Evolutionary conservation across 2,888 invertebrate species (phyloP), one percentile per base, ranked within the genome.

Genomic region (Drepanosiphum platanoidis): DNA sequence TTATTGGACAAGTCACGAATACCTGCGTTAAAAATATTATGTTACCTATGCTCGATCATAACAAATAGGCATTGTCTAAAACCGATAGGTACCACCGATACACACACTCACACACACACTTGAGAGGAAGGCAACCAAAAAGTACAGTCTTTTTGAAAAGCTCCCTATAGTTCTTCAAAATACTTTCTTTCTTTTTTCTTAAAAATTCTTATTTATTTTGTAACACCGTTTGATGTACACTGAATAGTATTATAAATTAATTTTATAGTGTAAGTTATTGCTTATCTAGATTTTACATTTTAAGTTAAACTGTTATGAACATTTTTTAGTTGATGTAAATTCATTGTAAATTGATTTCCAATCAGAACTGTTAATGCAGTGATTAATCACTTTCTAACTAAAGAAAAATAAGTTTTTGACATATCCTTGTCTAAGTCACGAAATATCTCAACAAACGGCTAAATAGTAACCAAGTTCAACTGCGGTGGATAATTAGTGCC

Each of bases 1-100:
- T 64, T 82, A 74, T 74, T 42, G 39, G 30, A 30, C 30, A 7
- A 72, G 71, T 74, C 82, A 74, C 74, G 82, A 79, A 79, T 39
- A 27, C 36, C 27, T 52, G 18, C 78, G 61, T 36, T 39, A 39
- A 27, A 36, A 42, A 42, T 64, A 78, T 74, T 74, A n/a, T 52
- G 39, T 61, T 78, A 2, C n/a, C 11, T 52, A 61, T 42, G 15
- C 36, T 27, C 27, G 4, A 39, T 27, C 30, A 61, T 61, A 52
- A 70, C 36, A 36, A 3, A 58, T 22, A 4, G 18, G 5, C 22
- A 58, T 58, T 22, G 18, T 22, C 30, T 64, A 52, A 0, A 52
- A 52, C 52, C 1, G 22, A 52, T 52, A 52, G 18, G 52, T 22
- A 52, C 3, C 18, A 52, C 15, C 3, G 52, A 22, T 52, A 18